phyloP scores from a whole-genome alignment of 2,113 vertebrate species.

The Catharus fuscescens region DNA sequence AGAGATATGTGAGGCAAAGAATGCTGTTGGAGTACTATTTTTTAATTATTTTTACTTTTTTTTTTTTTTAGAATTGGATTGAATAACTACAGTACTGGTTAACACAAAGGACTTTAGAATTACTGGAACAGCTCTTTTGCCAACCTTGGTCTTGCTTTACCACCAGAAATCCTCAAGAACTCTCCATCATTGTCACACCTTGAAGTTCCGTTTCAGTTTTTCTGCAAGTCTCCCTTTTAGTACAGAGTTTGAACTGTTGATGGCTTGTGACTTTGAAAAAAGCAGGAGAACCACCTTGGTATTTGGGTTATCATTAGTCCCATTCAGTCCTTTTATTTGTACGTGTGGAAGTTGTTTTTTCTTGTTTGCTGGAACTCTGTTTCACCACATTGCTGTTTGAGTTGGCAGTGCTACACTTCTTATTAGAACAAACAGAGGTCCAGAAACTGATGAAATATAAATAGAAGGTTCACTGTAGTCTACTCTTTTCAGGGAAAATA shows the following conservation, averaged over 20 bases:
- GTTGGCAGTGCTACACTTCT: constrained; percentile 70
- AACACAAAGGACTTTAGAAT: neutral
- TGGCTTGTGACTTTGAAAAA: neutral
- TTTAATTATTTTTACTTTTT: neutral
- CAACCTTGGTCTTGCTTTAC: neutral
- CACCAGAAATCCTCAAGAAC: neutral
- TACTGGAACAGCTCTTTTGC: neutral
- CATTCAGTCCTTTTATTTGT: constrained; percentile 42
- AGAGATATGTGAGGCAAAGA: neutral
- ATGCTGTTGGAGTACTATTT: neutral
- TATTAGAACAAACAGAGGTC: constrained; percentile 61
- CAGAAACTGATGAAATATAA: constrained; percentile 71
- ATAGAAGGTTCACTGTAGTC: constrained; percentile 60
- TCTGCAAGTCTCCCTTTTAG: neutral
- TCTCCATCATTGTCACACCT: neutral
- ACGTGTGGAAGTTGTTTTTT: constrained; percentile 17
- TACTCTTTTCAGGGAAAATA: constrained; percentile 42
- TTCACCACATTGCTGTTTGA: constrained; percentile 66
- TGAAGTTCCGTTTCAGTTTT: neutral
- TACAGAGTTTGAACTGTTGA: neutral
- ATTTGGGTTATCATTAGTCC: neutral
- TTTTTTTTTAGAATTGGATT: neutral
- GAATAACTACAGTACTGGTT: neutral
- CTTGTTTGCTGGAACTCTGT: constrained; percentile 38
- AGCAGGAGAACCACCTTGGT: neutral